Evolutionary conservation across 2,113 vertebrate species (phyloP).

Genomic region (Oxygymnocypris stewartii): DNA sequence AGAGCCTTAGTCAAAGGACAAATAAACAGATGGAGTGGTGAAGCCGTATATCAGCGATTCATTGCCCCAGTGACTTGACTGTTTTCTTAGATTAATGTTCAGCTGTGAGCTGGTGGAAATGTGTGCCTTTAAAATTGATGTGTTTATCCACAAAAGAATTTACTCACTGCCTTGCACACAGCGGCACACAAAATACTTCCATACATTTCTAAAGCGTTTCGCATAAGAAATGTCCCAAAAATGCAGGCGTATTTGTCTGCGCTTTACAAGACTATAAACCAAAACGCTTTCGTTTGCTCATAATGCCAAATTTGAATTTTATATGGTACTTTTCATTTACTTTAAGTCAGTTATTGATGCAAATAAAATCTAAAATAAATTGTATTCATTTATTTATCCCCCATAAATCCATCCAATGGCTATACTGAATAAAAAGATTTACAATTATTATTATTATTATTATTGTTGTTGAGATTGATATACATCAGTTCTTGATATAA

Average conservation of each 20-base stretch:
- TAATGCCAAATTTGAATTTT: neutral
- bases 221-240: neutral
- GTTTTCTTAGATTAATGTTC: slow-evolving; percentile 17
- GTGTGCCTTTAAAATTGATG: slow-evolving; percentile 5
- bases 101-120: neutral
- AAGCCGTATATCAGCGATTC: neutral
- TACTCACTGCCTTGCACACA: slow-evolving; percentile 16
- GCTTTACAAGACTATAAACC: neutral
- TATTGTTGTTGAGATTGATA: neutral
- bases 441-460: neutral
- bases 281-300: neutral
- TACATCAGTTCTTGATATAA: neutral
- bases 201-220: neutral
- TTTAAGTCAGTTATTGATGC: neutral
- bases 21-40: neutral
- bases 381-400: neutral
- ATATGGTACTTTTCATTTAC: neutral
- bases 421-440: too few species aligned
- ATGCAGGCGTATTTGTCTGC: neutral
- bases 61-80: slow-evolving; percentile 14
- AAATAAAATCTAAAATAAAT: neutral
- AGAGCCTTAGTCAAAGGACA: slow-evolving; percentile 14
- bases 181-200: neutral
- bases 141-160: neutral
- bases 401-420: too few species aligned